Evolutionary conservation across 1,140 invertebrate genomes (phyloP), one percentile per base, ranked within the genome.

Genomic region (Microvelia longipes): DNA sequence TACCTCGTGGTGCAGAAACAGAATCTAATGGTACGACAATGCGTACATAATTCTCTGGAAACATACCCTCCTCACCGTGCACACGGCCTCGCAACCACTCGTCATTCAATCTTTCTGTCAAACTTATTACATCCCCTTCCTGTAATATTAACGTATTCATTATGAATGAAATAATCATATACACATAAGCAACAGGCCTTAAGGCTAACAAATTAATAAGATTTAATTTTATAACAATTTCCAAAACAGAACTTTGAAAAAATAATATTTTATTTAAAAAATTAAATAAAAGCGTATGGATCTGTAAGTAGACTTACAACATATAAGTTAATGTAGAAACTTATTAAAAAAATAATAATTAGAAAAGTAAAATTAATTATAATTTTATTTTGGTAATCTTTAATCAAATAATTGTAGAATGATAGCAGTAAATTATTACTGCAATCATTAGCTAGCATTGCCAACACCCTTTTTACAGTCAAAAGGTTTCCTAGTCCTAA

Each of bases 41-140:
- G 71, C 91, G 84, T 63, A 93, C 83, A 80, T 90, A 93, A 77
- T 86, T 90, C 25, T 81, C 78, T 0, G 92, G 92, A 80, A 93
- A 93, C 69, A 93, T 87, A 66, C 92, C 92, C 77, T 88, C 85
- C 67, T 80, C 79, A 25, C 85, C 85, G 63, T 76, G 78, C 29
- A 82, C 75, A 73, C 82, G 83, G 1, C 92, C 92, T 70, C 85
- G 85, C 70, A 90, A 77, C 92, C 92, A 94, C 71, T 91, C 88
- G n/a, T 86, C 82, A 75, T 92, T 90, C 5, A 92, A 79, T 72
- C 83, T 81, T 72, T 84, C 82, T 66, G 87, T 75, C 70, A 93
- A 80, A 70, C 85, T 81, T 61, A 94, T 86, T 71, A 85, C 81
- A 74, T 93, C 87, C 72, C 84, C 85, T 61, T 81, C 83, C 89